Percentiles rank a stretch among this genome's conserved stretches.
These are phyloP conservation scores for Xanthorhoe designata DNA, from an alignment of 2,888 invertebrate genomes.

Conservation along the genomic window DNA sequence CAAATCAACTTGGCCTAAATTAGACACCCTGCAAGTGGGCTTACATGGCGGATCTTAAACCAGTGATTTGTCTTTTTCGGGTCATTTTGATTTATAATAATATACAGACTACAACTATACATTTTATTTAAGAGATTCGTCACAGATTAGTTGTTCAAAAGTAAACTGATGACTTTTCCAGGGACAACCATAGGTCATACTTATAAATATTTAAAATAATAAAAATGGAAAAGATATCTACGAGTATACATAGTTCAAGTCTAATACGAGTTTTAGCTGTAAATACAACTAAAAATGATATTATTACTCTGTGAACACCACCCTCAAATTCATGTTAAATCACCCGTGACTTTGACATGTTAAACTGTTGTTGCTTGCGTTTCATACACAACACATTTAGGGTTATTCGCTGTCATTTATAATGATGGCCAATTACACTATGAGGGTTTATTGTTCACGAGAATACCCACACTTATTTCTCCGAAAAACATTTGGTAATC, in stretches of 20 bases:
- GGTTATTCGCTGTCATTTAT: slow-evolving; percentile 64
- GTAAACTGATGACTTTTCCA: too few relatives aligned
- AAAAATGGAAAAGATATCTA: background rate
- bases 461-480: slow-evolving; percentile 42
- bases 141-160: too few relatives aligned
- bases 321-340: slow-evolving; percentile 64
- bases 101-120: too few relatives aligned
- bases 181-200: too few relatives aligned
- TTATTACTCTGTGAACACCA: slow-evolving; percentile 41
- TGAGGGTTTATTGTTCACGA: slow-evolving; percentile 51
- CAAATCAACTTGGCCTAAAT: slow-evolving; percentile 77
- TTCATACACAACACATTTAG: slow-evolving; percentile 60
- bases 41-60: slow-evolving; percentile 57
- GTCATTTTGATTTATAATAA: too few relatives aligned
- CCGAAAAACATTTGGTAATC: slow-evolving; percentile 4
- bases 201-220: too few relatives aligned
- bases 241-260: background rate
- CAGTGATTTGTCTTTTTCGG: too few relatives aligned
- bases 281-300: background rate
- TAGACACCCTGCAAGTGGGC: slow-evolving; percentile 62
- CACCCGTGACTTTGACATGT: slow-evolving; percentile 69
- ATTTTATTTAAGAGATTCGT: too few relatives aligned
- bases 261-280: background rate
- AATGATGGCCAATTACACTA: slow-evolving; percentile 58
- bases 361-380: slow-evolving; percentile 61